Base-by-base conservation (phyloP, 64 coral and sea anemone genomes). In the Porites lutea region DNA sequence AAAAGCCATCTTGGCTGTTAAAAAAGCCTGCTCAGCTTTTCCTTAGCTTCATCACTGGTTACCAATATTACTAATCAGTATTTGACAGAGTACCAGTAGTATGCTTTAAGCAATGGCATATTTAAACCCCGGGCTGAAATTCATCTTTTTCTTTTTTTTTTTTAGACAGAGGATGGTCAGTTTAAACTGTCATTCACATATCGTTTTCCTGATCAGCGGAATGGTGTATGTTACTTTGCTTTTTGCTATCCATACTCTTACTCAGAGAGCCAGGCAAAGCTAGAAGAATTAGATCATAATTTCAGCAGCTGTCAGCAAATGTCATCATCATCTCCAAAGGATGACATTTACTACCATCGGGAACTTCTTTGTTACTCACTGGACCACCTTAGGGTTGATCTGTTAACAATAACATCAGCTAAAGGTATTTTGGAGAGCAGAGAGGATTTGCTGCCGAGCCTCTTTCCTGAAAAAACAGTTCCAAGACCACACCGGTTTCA, bases 161-260 rank as follows among this genome's bases (percentile, higher is more conserved):
- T 78, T 7, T 64, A 99, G 97, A 90, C 88, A 57, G 82, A 96
- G 83, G 97, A 99, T 73, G 97, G 97, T 0, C 97, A 99, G 63
- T 99, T 99, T 79, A 88, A 88, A 52, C 59, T 99, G 4, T 94
- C 94, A 69, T 99, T 99, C 57, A 72, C 79, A 0, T 99, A 96
- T 88, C 97, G 97, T 15, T 99, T 96, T 79, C 94, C 97, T 49
- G 97, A 99, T 13, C 94, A 96, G n/a, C 81, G 83, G 14, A 93
- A 91, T 86, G 55, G 68, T 21, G 89, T 95, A 4, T 83, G 87
- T 74, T 99, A 99, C 74, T 99, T 99, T 96, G 97, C 97, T 0
- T 99, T 99, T 51, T 99, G 94, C 59, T 99, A 96, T 72, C 97
- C 97, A 27, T 94, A 91, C 44, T 99, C 97, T 6, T 99, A 99